phyloP scores from a whole-genome alignment of 2,888 invertebrate genomes.

The Tolmerus cingulatus region DNA sequence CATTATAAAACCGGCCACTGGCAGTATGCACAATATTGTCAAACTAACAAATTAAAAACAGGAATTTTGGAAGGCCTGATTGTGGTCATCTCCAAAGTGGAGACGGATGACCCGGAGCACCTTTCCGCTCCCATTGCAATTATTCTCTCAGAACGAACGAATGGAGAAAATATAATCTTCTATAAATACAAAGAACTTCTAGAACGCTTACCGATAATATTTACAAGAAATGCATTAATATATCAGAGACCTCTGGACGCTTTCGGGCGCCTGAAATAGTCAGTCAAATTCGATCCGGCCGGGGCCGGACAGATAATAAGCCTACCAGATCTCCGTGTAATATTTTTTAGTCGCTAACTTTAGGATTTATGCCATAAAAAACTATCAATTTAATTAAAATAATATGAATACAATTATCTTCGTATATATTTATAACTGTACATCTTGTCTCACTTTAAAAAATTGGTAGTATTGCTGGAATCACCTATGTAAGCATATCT shows the following conservation, averaged over 20 bases:
- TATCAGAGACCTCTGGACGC: slow-evolving; percentile 31
- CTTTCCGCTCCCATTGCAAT: background rate
- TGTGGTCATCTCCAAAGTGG: background rate
- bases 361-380: slow-evolving; percentile 39
- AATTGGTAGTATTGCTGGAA: slow-evolving; percentile 44
- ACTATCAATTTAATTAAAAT: slow-evolving; percentile 39
- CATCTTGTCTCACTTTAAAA: slow-evolving; percentile 31
- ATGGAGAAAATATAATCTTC: slow-evolving; percentile 14
- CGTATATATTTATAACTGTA: slow-evolving; percentile 36
- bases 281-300: slow-evolving; percentile 26
- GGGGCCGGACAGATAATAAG: background rate
- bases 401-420: slow-evolving; percentile 32
- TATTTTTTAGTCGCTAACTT: slow-evolving; percentile 19
- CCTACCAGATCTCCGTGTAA: background rate
- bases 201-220: slow-evolving; percentile 33
- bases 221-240: slow-evolving; percentile 36
- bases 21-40: background rate
- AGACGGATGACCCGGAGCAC: background rate
- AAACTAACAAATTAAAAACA: background rate
- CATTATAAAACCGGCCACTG: background rate
- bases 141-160: background rate
- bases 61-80: background rate
- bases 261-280: slow-evolving; percentile 7
- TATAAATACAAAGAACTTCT: slow-evolving; percentile 12
- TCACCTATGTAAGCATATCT: slow-evolving; percentile 40